These are phyloP conservation scores for Bhutanitis thaidina DNA, from an alignment of 2,888 invertebrate species.

Conservation along the genomic window DNA sequence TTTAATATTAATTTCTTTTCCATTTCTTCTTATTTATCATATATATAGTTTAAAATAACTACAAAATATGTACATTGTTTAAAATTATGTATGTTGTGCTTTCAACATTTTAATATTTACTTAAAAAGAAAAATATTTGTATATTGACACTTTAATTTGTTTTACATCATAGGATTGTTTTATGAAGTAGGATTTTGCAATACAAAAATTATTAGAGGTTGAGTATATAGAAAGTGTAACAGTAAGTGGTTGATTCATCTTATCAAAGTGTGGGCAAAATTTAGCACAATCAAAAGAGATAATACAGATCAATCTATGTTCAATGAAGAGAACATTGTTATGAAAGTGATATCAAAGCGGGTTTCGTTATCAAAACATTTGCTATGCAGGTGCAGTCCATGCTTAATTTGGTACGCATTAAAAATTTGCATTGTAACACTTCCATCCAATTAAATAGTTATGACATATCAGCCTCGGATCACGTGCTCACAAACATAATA, in stretches of 20 bases:
- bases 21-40: no score
- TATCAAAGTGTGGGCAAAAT: slow-evolving; percentile 8
- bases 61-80: no score
- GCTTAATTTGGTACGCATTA: slow-evolving; percentile 15
- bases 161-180: no score
- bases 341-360: slow-evolving; percentile 36
- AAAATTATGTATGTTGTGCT: no score
- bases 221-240: not conserved
- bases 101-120: no score
- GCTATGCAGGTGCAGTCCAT: slow-evolving; percentile 4
- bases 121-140: no score
- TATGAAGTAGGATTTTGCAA: not conserved
- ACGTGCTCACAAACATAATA: slow-evolving; percentile 56
- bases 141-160: no score
- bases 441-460: slow-evolving; percentile 35
- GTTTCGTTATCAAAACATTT: slow-evolving; percentile 50
- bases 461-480: slow-evolving; percentile 51
- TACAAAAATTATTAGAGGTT: not conserved
- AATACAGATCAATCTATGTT: slow-evolving; percentile 12
- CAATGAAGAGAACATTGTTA: slow-evolving; percentile 26
- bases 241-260: slow-evolving; percentile 1
- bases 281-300: slow-evolving; percentile 12
- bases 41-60: no score
- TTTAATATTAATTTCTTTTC: no score
- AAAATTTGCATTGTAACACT: slow-evolving; percentile 15